Conservation (phyloP, 2,888 invertebrate species). For the Philaethria dido region DNA sequence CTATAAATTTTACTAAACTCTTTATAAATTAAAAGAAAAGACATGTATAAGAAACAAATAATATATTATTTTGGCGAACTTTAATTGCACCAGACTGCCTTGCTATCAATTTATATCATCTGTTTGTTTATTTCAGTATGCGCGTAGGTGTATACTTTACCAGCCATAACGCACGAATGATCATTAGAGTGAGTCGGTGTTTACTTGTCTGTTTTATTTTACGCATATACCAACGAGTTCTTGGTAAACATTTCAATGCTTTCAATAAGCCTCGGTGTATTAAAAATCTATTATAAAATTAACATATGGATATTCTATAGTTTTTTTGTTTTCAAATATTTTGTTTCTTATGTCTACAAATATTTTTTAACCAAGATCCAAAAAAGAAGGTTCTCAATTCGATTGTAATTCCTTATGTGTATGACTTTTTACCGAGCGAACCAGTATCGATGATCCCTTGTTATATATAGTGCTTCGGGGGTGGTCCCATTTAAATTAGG, state of each 20-base stretch:
- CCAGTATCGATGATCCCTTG: too few species aligned
- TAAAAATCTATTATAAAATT: conserved; percentile 1
- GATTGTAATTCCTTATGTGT: too few species aligned
- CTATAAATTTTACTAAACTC: too few species aligned
- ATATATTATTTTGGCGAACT: conserved; percentile 2
- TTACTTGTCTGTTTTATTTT: conserved; percentile 26
- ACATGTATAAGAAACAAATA: not conserved
- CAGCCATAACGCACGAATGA: conserved; percentile 26
- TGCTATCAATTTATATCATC: not conserved
- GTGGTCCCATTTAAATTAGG: too few species aligned
- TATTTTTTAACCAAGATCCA: too few species aligned
- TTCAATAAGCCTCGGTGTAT: conserved; percentile 1
- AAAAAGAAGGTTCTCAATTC: too few species aligned
- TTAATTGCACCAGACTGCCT: conserved; percentile 7
- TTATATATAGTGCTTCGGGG: too few species aligned
- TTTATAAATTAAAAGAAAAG: too few species aligned
- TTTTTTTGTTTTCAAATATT: not conserved
- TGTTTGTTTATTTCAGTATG: conserved; percentile 15
- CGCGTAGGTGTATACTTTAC: conserved; percentile 18
- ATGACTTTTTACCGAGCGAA: too few species aligned
- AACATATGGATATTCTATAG: conserved; percentile 1
- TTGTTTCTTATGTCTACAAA: too few species aligned
- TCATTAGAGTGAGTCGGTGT: conserved; percentile 22
- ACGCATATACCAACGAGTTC: conserved; percentile 4
- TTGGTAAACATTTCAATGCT: conserved; percentile 4